Evolutionary conservation across 1,140 invertebrate genomes (phyloP), one percentile per base, ranked within the genome.

Genomic region (Tetramorium parvispinum): DNA sequence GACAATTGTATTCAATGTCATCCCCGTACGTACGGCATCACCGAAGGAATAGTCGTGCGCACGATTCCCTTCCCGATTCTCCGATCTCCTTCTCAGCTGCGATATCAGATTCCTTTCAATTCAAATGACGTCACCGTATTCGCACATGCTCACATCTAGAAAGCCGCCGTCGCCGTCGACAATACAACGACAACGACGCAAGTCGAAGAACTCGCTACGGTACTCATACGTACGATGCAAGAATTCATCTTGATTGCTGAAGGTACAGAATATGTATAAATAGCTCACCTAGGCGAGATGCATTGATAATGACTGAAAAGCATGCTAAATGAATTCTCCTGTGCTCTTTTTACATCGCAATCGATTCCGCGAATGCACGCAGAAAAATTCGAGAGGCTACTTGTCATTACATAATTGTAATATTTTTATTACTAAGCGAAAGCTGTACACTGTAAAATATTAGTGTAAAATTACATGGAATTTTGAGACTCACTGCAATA

Each of bases 81-180:
- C 32, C 32, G 32, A 11, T 65, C 59, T 61, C 49, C 59, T 61
- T 79, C 77, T 65, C 55, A 40, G 43, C 76, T 37, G 61, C 46
- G 32, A 68, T 79, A 79, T 79, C 77, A 79, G 77, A 79, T 79
- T 79, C 77, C 61, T 79, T 79, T 79, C 77, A 79, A 79, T 79
- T 79, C 77, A 68, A 53, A 66, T 68, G 77, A 79, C 77, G 61
- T 79, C 77, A 79, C 46, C 76, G 27, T 32, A 43, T 51, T 79
- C 61, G 46, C 61, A 21, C 43, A 37, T 32, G 18, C 13, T 51
- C 61, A 18, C 16, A 13, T 55, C 18, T 27, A 18, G 18, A 51
- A 24, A 63, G 8, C 16, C n/a, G 18, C 21, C 16, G 63, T 16
- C 51, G 51, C 18, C 51, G 51, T 5, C 16, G 18, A n/a, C 53